These are phyloP conservation scores for Perognathus longimembris DNA, from an alignment of 2,113 vertebrate species.

Conservation along the genomic window DNA sequence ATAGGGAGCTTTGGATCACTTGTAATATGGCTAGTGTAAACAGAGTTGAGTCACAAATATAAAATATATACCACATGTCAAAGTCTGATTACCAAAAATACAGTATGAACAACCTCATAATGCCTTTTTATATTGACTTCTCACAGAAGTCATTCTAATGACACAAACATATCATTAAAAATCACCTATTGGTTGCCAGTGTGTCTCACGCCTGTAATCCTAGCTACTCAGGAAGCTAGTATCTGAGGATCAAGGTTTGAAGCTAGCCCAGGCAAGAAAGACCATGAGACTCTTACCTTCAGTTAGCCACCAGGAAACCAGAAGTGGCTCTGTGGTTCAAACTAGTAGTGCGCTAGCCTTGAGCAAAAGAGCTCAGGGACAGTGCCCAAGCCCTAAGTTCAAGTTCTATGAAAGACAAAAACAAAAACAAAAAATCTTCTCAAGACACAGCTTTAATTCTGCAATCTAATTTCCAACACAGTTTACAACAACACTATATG, in stretches of 20 bases:
- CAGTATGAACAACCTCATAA: not conserved
- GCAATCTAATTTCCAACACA: not conserved
- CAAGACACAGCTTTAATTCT: constrained; percentile 59
- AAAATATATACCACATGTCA: not conserved
- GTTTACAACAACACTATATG: not conserved
- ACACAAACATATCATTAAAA: constrained; percentile 12
- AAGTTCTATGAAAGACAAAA: too few relatives aligned
- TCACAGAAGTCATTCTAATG: not conserved
- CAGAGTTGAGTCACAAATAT: not conserved
- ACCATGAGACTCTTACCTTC: too few relatives aligned
- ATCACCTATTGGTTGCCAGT: not conserved
- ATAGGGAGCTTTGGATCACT: too few relatives aligned
- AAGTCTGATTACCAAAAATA: not conserved
- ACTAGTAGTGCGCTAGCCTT: too few relatives aligned
- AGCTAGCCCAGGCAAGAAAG: too few relatives aligned
- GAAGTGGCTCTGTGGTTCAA: too few relatives aligned
- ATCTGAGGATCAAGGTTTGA: not conserved
- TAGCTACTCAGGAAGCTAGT: too few relatives aligned
- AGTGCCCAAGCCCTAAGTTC: too few relatives aligned
- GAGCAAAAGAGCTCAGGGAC: too few relatives aligned
- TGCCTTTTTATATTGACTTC: not conserved
- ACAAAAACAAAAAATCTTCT: not conserved
- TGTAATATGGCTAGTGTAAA: not conserved
- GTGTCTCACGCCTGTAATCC: too few relatives aligned
- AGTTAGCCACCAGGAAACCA: too few relatives aligned